These are phyloP conservation scores for Cavia aperea DNA, from an alignment of 2,113 vertebrate species.

Conservation along the genomic window DNA sequence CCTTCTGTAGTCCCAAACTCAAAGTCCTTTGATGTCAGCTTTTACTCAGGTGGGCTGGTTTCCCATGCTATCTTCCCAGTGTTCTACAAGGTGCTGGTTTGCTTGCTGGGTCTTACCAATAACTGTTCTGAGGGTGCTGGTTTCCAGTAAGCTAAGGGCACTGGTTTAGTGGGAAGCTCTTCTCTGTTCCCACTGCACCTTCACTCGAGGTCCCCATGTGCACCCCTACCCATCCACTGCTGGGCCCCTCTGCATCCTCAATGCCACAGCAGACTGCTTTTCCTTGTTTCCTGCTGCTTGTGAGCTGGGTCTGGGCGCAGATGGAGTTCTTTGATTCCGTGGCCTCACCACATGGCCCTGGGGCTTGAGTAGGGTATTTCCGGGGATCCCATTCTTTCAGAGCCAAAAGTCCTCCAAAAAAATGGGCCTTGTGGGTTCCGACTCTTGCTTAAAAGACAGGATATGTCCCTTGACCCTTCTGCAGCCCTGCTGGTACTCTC, in stretches of 20 bases:
- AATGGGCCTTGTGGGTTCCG: too few species aligned
- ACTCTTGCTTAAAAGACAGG: neutral
- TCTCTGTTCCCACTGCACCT: neutral
- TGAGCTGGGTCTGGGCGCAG: neutral
- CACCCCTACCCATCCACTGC: too few species aligned
- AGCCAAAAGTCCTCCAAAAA: neutral
- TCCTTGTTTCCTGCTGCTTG: neutral
- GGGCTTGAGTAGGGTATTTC: neutral
- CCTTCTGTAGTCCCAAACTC: neutral
- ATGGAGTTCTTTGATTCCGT: too few species aligned
- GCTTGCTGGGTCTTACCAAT: neutral
- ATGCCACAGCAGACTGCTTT: rapidly evolving
- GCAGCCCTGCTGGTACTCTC: neutral
- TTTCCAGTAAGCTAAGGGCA: neutral
- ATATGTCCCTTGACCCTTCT: neutral
- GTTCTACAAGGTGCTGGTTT: neutral
- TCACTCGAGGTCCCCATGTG: neutral
- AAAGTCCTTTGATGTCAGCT: too few species aligned
- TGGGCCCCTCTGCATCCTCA: neutral
- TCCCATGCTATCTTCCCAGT: neutral
- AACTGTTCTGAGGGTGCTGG: neutral
- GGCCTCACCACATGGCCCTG: neutral
- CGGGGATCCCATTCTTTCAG: neutral
- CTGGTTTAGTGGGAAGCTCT: neutral
- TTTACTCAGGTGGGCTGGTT: neutral